A percentile compares a stretch with the other conserved stretches of the same genome.
Evolutionary conservation across 1,140 invertebrate species (phyloP).

Genomic region (Stegodyphus dumicola): DNA sequence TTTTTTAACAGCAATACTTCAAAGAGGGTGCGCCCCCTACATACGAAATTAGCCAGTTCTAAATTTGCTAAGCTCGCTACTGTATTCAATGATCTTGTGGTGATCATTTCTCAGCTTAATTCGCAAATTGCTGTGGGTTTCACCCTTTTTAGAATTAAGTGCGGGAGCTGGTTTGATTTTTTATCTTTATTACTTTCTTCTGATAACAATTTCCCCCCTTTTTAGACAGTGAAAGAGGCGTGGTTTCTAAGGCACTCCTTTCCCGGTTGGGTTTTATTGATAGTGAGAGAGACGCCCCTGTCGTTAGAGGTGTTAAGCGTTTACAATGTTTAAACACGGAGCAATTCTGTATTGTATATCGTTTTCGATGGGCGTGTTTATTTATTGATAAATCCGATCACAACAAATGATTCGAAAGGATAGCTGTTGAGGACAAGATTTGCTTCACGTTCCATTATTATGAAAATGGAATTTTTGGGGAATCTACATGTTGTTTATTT

Average conservation of each 20-base stretch:
- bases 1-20: no score
- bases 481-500: no score
- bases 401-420: no score
- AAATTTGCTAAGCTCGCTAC: constrained; percentile 49
- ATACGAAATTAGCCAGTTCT: constrained; percentile 32
- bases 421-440: no score
- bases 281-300: constrained; percentile 15
- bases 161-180: no score
- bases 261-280: constrained; percentile 34
- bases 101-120: constrained; percentile 1
- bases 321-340: not conserved
- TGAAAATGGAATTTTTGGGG: no score
- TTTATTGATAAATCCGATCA: no score
- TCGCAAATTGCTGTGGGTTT: constrained; percentile 20
- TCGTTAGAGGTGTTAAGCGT: constrained; percentile 36
- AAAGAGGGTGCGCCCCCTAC: not conserved
- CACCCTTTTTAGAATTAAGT: constrained; percentile 34
- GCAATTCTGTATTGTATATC: no score
- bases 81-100: constrained; percentile 1
- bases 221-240: not conserved
- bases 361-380: no score
- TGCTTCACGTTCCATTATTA: no score
- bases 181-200: no score
- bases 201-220: no score
- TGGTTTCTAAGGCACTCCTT: constrained; percentile 30